Conservation (phyloP, 2,797 vertebrate species). For the Bovichtus diacanthus region DNA sequence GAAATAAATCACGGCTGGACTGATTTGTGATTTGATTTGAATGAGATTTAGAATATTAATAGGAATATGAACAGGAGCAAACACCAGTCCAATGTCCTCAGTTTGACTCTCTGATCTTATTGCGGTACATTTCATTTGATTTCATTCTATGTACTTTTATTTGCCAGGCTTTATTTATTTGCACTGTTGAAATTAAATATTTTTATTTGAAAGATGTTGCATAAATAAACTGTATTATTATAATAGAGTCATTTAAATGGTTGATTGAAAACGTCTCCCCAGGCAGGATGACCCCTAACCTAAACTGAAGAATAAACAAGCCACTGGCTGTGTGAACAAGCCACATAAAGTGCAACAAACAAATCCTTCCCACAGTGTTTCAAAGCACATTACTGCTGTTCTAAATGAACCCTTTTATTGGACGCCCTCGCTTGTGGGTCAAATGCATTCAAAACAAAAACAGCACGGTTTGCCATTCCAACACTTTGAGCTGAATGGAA, state of each 20-base stretch:
- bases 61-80: not conserved
- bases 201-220: not conserved
- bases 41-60: not conserved
- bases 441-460: slow-evolving; percentile 31
- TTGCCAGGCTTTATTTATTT: not conserved
- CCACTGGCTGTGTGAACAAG: not conserved
- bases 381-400: slow-evolving; percentile 24
- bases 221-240: not conserved
- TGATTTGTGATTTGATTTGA: not conserved
- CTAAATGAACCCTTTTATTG: not conserved
- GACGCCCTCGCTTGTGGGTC: not conserved
- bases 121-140: not conserved
- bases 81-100: not conserved
- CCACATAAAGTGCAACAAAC: slow-evolving; percentile 2
- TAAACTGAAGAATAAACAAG: slow-evolving; percentile 9
- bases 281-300: not conserved
- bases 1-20: not conserved
- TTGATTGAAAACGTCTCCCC: not conserved
- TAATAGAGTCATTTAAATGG: not conserved
- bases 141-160: not conserved
- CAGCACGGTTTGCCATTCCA: slow-evolving; percentile 19
- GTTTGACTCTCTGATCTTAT: not conserved
- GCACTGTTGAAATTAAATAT: no score
- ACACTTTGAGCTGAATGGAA: slow-evolving; percentile 41
- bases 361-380: not conserved